Conservation (phyloP, 1,140 invertebrate species). For the Pseudoatta argentina region DNA sequence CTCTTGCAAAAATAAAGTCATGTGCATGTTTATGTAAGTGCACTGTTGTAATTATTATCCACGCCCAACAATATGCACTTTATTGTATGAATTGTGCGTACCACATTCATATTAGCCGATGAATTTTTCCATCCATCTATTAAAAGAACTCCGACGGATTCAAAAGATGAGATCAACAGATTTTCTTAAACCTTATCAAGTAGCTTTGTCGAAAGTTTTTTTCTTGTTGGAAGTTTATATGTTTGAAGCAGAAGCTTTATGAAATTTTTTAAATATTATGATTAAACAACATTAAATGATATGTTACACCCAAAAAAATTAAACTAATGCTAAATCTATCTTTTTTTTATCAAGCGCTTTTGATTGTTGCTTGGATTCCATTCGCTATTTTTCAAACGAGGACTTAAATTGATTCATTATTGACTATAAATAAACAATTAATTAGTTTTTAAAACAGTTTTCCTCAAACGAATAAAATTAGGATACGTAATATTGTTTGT, state of each 20-base stretch:
- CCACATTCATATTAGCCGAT: constrained; percentile 7
- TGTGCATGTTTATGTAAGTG: too few species aligned
- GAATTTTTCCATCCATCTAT: constrained; percentile 25
- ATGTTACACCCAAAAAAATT: constrained; percentile 5
- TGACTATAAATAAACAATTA: background rate
- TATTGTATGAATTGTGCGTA: background rate
- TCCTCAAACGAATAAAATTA: background rate
- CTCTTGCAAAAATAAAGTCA: too few species aligned
- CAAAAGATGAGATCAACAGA: background rate
- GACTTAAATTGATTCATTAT: background rate
- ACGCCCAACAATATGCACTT: background rate
- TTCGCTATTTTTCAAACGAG: background rate
- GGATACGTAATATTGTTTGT: background rate
- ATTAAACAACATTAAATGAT: constrained; percentile 16
- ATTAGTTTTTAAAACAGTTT: background rate
- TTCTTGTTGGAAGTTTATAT: constrained; percentile 26
- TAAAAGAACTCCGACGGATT: background rate
- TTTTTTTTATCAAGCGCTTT: background rate
- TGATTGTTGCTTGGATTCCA: background rate
- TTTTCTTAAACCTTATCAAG: background rate
- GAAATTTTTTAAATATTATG: background rate
- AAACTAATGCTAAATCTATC: background rate
- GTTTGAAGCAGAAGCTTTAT: background rate
- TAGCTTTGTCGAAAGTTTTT: constrained; percentile 8
- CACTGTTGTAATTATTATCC: too few species aligned